Percentiles rank a stretch among this genome's conserved stretches.
phyloP scores from a whole-genome alignment of 2,888 invertebrate genomes.

The Daptonema setosum region DNA sequence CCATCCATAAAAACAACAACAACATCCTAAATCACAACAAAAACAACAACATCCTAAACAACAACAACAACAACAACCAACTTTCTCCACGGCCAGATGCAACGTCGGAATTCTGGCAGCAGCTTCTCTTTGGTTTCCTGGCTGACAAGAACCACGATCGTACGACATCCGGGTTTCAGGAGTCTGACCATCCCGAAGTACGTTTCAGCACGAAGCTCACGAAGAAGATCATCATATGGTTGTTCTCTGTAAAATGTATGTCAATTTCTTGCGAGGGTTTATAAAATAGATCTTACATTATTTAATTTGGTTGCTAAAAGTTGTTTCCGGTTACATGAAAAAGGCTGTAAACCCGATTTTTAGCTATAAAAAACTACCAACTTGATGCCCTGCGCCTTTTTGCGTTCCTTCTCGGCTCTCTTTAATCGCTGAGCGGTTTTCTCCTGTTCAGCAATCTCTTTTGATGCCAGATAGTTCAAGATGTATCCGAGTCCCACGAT shows the following conservation, averaged over 20 bases:
- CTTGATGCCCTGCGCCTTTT: not conserved
- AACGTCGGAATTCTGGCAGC: constrained; percentile 69
- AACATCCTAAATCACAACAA: too few species aligned
- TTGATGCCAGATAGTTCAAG: not conserved
- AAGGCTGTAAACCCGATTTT: too few species aligned
- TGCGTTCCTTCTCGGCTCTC: not conserved
- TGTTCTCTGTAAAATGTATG: not conserved
- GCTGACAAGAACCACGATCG: constrained; percentile 71
- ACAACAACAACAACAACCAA: too few species aligned
- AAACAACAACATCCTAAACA: too few species aligned
- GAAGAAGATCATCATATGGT: constrained; percentile 38
- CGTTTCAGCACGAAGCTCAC: constrained; percentile 77
- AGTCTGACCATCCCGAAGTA: constrained; percentile 78
- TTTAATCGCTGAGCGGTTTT: not conserved
- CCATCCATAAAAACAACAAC: too few species aligned
- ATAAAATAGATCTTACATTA: too few species aligned
- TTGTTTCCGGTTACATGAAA: too few species aligned
- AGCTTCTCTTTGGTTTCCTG: constrained; percentile 61
- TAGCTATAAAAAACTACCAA: too few species aligned
- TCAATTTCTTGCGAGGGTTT: too few species aligned
- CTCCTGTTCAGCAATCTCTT: not conserved
- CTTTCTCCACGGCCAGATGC: constrained; percentile 87
- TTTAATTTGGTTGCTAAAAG: not conserved
- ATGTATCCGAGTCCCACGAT: not conserved
- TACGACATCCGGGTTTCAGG: constrained; percentile 79